Evolutionary conservation across 2,113 vertebrate species (phyloP).

Genomic region (Ceratotherium simum): DNA sequence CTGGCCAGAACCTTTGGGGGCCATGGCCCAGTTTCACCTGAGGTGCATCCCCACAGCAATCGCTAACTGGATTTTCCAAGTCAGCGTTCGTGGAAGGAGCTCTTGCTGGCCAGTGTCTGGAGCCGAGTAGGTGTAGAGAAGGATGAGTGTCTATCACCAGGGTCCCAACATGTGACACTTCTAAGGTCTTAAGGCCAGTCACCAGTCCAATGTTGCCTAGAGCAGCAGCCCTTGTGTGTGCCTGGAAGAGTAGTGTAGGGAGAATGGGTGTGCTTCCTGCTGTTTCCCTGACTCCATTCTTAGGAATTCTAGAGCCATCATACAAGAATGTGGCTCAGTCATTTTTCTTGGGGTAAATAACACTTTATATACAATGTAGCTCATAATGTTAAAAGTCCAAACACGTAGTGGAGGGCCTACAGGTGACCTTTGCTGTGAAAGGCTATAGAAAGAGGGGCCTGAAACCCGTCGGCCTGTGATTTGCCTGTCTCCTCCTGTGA

Average conservation of each 20-base stretch:
- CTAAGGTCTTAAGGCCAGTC: neutral
- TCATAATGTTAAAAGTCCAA: neutral
- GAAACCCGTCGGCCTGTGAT: neutral
- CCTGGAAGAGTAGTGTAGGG: neutral
- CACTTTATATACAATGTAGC: neutral
- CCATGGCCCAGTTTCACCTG: neutral
- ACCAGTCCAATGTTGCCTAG: neutral
- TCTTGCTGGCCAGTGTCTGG: neutral
- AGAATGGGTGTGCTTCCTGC: accelerated
- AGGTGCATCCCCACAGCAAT: neutral
- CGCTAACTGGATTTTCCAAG: neutral
- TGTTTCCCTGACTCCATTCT: neutral
- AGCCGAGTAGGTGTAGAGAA: neutral
- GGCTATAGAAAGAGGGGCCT: neutral
- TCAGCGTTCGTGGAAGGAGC: neutral
- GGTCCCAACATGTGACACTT: accelerated
- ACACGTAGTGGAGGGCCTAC: neutral
- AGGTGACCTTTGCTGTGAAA: neutral
- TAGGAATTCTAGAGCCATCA: neutral
- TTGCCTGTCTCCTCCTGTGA: neutral
- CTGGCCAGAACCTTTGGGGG: neutral
- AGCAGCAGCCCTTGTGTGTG: neutral
- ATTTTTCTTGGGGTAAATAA: neutral
- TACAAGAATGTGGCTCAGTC: neutral
- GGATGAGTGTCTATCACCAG: neutral